phyloP scores from a whole-genome alignment of 2,888 invertebrate species.

The Synergus umbraculus region DNA sequence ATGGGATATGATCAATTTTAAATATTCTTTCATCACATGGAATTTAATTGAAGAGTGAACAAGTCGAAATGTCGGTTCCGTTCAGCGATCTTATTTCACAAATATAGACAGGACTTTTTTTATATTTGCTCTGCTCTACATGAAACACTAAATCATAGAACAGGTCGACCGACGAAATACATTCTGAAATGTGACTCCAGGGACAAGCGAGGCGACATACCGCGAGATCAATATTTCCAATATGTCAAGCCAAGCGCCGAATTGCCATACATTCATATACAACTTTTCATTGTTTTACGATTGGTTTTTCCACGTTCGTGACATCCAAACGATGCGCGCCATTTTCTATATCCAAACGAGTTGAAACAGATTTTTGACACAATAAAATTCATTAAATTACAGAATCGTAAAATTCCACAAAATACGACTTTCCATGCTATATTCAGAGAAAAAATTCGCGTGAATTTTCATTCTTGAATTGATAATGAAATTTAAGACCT shows the following conservation, averaged over 20 bases:
- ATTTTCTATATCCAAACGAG: slow-evolving; percentile 11
- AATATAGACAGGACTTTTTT: slow-evolving; percentile 8
- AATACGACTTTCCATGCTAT: background rate
- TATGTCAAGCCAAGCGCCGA: slow-evolving; percentile 57
- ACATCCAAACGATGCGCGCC: slow-evolving; percentile 43
- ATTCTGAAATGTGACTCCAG: slow-evolving; percentile 66
- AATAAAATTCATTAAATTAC: slow-evolving; percentile 24
- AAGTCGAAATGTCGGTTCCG: background rate
- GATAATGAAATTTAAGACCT: background rate
- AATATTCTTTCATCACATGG: background rate
- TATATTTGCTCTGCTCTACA: slow-evolving; percentile 14
- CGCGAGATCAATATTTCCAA: slow-evolving; percentile 61
- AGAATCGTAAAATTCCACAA: slow-evolving; percentile 12
- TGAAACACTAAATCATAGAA: slow-evolving; percentile 62
- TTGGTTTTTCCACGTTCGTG: slow-evolving; percentile 47
- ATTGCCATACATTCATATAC: slow-evolving; percentile 54
- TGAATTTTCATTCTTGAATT: background rate
- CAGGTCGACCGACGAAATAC: slow-evolving; percentile 64
- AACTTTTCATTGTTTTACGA: slow-evolving; percentile 57
- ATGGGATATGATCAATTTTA: background rate
- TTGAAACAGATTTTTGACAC: slow-evolving; percentile 8
- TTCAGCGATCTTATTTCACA: background rate
- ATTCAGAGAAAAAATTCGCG: background rate
- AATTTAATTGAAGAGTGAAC: background rate
- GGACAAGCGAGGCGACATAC: slow-evolving; percentile 59